These are phyloP conservation scores for Ditylenchus weischeri DNA, from an alignment of 2,888 invertebrate genomes.

Conservation along the genomic window DNA sequence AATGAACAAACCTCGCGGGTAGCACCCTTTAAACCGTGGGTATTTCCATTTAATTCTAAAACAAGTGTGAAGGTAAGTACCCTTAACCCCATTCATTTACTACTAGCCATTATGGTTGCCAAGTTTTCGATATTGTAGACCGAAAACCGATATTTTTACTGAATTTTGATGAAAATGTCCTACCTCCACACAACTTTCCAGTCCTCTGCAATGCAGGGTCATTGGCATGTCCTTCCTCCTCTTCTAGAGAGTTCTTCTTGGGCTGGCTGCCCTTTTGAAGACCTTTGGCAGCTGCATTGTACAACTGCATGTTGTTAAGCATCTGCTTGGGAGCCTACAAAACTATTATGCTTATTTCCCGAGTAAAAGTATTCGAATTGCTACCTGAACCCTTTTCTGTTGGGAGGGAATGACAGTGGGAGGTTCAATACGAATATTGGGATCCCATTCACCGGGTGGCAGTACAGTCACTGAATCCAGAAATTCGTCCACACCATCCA, in stretches of 20 bases:
- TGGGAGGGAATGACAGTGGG: constrained; percentile 59
- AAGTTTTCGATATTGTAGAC: no score
- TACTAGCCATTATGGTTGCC: no score
- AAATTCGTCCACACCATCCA: constrained; percentile 93
- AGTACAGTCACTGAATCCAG: constrained; percentile 85
- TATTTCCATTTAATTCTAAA: no score
- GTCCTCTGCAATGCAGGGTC: constrained; percentile 56
- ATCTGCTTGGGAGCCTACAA: constrained; percentile 8
- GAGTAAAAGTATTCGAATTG: not conserved
- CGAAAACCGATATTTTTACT: no score
- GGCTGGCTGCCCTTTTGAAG: not conserved
- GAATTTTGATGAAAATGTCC: no score
- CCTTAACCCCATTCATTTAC: no score
- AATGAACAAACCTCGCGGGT: no score
- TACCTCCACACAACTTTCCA: constrained; percentile 73
- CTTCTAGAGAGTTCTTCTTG: constrained; percentile 24
- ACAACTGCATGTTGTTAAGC: constrained; percentile 1
- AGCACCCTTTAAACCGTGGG: no score
- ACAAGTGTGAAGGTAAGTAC: no score
- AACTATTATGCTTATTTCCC: no score
- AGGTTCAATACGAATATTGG: constrained; percentile 62
- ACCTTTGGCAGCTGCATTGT: constrained; percentile 6
- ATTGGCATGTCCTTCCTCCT: constrained; percentile 44
- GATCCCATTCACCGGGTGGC: constrained; percentile 61
- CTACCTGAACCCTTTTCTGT: constrained; percentile 52